Conservation (phyloP, 2,797 vertebrate genomes). For the Takifugu ocellatus region DNA sequence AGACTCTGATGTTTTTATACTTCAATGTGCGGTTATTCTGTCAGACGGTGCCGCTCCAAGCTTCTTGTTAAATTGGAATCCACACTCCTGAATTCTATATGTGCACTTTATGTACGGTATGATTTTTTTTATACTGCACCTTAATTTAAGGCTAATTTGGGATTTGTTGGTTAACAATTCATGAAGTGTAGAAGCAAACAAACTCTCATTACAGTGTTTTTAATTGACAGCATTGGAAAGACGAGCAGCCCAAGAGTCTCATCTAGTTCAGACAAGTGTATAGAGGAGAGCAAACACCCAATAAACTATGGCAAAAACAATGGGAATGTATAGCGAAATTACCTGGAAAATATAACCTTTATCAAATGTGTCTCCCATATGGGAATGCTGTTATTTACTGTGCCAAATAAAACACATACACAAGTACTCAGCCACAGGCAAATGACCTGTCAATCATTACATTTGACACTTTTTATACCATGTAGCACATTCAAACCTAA, state of each 20-base stretch:
- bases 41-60: conserved; percentile 13
- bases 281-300: too few relatives aligned
- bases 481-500: too few relatives aligned
- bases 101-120: conserved; percentile 1
- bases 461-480: too few relatives aligned
- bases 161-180: conserved; percentile 7
- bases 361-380: too few relatives aligned
- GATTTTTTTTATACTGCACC: conserved; percentile 4
- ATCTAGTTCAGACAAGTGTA: too few relatives aligned
- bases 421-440: too few relatives aligned
- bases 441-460: too few relatives aligned
- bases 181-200: background rate
- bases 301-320: too few relatives aligned
- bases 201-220: background rate
- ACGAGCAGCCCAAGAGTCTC: background rate
- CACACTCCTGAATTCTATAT: conserved; percentile 5
- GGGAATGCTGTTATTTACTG: too few relatives aligned
- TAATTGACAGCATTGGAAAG: background rate
- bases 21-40: conserved; percentile 14
- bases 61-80: conserved; percentile 9
- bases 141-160: background rate
- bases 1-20: conserved; percentile 31
- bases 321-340: too few relatives aligned
- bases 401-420: too few relatives aligned
- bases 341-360: too few relatives aligned